Base-by-base conservation (phyloP, 2,113 vertebrate genomes). In the Spheniscus mendiculus region DNA sequence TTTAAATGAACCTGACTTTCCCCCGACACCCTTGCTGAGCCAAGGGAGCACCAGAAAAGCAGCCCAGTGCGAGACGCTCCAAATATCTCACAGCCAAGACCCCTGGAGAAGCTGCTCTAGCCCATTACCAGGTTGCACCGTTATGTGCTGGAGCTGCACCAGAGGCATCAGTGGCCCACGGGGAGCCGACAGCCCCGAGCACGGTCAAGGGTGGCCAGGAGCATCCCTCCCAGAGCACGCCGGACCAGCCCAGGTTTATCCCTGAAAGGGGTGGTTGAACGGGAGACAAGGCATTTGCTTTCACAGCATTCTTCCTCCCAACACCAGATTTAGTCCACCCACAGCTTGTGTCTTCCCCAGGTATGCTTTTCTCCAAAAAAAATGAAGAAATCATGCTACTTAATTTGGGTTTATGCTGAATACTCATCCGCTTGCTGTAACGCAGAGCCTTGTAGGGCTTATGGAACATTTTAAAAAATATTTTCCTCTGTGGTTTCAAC, bases 311-410 rank as follows among this genome's bases (percentile, higher is more conserved):
- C 32, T 4, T 9, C 47, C 40, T 72, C 70, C 74, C 70, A 1
- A 14, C 27, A 1, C 27, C 23, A 45, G 32, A 25, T n/a, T n/a
- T 8, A 40, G 2, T 3, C 69, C 66, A 2, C 10, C 45, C 56
- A 8, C 90, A 15, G 90, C 77, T 50, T 1, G 0, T 1, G 8
- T 2, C 66, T 19, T 50, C 72, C 84, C 26, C 72, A 3, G 78
- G 38, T 14, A 30, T 0, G 1, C 26, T 38, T 27, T 29, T 44
- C 38, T 21, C 77, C 72, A 7, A 5, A 5, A 5, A 38, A n/a
- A 25, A 2, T 2, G 26, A 5, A 44, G 62, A 6, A 81, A 47
- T 10, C 8, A 10, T 4, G 1, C 38, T 15, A 1, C 3, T 25
- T 5, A 4, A 52, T 15, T 7, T 8, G 50, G 71, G 34, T 50